Evolutionary conservation across 1,140 invertebrate species (phyloP).

Genomic region (Augochlora pura): DNA sequence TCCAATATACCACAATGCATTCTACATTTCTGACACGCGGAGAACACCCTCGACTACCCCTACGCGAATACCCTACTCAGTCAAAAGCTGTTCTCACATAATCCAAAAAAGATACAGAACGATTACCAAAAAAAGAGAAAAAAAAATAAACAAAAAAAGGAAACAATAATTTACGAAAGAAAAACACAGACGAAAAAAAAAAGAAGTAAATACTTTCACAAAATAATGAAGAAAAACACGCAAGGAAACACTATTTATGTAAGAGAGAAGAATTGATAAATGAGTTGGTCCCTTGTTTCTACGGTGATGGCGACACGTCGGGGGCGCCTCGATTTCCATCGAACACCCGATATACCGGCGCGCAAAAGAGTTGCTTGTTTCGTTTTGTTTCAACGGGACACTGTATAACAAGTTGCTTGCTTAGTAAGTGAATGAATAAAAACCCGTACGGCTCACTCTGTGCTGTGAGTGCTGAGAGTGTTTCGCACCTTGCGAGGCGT

Average conservation of each 20-base stretch:
- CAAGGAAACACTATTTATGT: too few relatives aligned
- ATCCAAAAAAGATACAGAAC: background rate
- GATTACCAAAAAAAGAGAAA: background rate
- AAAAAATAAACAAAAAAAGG: background rate
- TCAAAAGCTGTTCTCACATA: background rate
- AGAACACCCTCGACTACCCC: background rate
- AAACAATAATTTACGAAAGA: too few relatives aligned
- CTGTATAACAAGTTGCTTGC: slow-evolving; percentile 76
- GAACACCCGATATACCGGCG: slow-evolving; percentile 45
- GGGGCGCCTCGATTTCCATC: slow-evolving; percentile 52
- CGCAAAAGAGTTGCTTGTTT: slow-evolving; percentile 66
- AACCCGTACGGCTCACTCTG: slow-evolving; percentile 79
- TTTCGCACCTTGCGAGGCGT: slow-evolving; percentile 88
- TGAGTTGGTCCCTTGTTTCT: too few relatives aligned
- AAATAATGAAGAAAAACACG: too few relatives aligned
- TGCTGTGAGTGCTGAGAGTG: slow-evolving; percentile 76
- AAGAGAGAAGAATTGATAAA: too few relatives aligned
- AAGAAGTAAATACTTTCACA: too few relatives aligned
- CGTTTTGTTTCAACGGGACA: slow-evolving; percentile 63
- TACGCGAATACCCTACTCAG: background rate
- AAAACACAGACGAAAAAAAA: too few relatives aligned
- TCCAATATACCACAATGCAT: background rate
- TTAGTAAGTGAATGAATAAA: slow-evolving; percentile 80
- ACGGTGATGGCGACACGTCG: background rate
- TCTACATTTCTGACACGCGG: background rate